Conservation (phyloP, 2,113 vertebrate genomes). For the Lepisosteus oculatus region DNA sequence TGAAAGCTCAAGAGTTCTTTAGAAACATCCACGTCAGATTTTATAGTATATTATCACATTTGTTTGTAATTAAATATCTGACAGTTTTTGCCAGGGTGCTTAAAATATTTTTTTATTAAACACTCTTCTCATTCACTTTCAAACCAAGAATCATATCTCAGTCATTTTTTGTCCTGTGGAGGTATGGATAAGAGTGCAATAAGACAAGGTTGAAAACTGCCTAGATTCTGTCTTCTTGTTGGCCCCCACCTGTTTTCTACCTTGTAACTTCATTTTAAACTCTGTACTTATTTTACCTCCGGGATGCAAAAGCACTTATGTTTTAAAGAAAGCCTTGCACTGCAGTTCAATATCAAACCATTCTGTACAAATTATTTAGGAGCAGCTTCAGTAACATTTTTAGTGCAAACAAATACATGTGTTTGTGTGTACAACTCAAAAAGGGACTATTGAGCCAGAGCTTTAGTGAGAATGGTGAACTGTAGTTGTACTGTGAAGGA, state of each 20-base stretch:
- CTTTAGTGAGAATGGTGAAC: neutral
- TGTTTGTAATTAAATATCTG: constrained; percentile 10
- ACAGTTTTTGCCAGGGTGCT: constrained; percentile 14
- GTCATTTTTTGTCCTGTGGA: no score
- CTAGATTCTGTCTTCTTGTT: no score
- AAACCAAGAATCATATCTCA: no score
- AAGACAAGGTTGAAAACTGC: no score
- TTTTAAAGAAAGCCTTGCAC: constrained; percentile 5
- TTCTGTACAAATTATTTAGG: neutral
- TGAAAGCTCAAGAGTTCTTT: constrained; percentile 47
- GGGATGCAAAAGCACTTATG: constrained; percentile 14
- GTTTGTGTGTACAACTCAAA: neutral
- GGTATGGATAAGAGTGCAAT: no score
- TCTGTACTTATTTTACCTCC: constrained; percentile 7
- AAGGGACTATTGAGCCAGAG: neutral
- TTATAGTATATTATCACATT: constrained; percentile 17
- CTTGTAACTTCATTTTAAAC: no score
- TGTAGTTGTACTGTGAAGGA: neutral
- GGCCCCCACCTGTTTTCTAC: no score
- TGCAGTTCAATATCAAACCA: neutral
- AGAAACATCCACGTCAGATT: constrained; percentile 20
- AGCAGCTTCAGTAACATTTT: constrained; percentile 8
- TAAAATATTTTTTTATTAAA: neutral
- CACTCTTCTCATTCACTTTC: no score
- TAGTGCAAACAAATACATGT: constrained; percentile 2